Percentiles rank a stretch among this genome's conserved stretches.
Evolutionary conservation across 2,797 vertebrate species (phyloP).

Genomic region (Toxotes lorentzi): DNA sequence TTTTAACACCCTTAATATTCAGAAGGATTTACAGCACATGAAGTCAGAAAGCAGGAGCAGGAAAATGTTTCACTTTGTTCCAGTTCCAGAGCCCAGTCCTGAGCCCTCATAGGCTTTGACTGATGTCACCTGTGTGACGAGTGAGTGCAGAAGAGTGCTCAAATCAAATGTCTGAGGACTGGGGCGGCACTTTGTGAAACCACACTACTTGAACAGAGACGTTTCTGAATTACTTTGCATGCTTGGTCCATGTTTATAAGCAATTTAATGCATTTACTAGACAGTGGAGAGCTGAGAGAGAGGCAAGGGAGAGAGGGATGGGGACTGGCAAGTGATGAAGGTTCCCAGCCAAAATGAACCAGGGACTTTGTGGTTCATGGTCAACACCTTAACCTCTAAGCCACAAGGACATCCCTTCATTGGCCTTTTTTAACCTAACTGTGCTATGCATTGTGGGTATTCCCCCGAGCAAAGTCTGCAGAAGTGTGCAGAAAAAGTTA

Average conservation of each 20-base stretch:
- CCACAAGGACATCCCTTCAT: neutral
- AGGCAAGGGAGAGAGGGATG: too few relatives aligned
- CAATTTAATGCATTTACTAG: neutral
- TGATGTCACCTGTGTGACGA: constrained; percentile 24
- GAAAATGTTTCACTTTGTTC: constrained; percentile 11
- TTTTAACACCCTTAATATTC: neutral
- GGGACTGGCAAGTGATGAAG: neutral
- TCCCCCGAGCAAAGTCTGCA: neutral
- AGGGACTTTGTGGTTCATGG: neutral
- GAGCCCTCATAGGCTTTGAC: neutral
- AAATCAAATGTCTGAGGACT: neutral
- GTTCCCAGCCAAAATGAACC: neutral
- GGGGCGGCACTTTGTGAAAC: constrained; percentile 5
- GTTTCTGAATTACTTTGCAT: neutral
- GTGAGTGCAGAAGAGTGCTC: neutral
- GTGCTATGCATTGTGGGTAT: neutral
- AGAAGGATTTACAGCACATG: neutral
- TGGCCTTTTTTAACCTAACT: neutral
- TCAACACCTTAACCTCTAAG: neutral
- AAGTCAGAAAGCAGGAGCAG: neutral
- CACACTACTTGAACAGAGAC: neutral
- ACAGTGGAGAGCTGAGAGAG: neutral
- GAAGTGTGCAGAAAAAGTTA: constrained; percentile 5
- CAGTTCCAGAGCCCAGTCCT: neutral
- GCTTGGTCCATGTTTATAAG: neutral